A percentile compares a stretch with the other conserved stretches of the same genome.
Conservation (phyloP, 1,140 invertebrate species). For the Ganaspis sp. region DNA sequence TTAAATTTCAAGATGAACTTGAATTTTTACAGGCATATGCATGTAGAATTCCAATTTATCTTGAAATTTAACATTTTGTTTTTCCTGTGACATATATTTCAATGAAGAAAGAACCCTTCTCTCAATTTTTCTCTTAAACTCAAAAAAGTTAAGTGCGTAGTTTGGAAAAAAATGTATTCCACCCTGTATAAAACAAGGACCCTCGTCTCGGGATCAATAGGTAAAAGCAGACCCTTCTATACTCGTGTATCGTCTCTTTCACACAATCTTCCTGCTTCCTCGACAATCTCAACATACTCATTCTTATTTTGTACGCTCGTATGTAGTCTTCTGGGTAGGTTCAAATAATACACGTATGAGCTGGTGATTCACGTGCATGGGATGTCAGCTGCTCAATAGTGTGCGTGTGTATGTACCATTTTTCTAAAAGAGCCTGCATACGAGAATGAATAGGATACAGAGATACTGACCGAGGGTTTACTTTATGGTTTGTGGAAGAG, state of each 20-base stretch:
- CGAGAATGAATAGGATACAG: background rate
- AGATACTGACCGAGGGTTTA: background rate
- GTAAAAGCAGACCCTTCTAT: conserved; percentile 35
- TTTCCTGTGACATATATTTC: too few species aligned
- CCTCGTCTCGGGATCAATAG: conserved; percentile 54
- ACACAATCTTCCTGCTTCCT: conserved; percentile 35
- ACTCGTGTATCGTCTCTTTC: background rate
- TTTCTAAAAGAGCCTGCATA: conserved; percentile 21
- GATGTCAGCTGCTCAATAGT: conserved; percentile 49
- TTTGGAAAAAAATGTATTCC: background rate
- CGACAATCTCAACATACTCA: conserved; percentile 33
- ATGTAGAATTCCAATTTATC: too few species aligned
- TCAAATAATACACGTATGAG: conserved; percentile 19
- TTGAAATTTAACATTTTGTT: too few species aligned
- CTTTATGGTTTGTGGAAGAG: background rate
- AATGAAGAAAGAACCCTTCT: too few species aligned
- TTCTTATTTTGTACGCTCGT: conserved; percentile 10
- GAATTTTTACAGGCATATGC: too few species aligned
- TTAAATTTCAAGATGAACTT: too few species aligned
- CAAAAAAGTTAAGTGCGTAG: background rate
- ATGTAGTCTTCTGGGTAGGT: too few species aligned
- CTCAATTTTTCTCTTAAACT: too few species aligned
- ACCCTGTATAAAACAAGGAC: conserved; percentile 36
- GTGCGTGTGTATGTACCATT: conserved; percentile 33
- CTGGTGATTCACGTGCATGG: conserved; percentile 40